Percentiles rank a stretch among this genome's conserved stretches.
These are phyloP conservation scores for Harlomillsia oculata DNA, from an alignment of 1,140 invertebrate species.

Conservation along the genomic window DNA sequence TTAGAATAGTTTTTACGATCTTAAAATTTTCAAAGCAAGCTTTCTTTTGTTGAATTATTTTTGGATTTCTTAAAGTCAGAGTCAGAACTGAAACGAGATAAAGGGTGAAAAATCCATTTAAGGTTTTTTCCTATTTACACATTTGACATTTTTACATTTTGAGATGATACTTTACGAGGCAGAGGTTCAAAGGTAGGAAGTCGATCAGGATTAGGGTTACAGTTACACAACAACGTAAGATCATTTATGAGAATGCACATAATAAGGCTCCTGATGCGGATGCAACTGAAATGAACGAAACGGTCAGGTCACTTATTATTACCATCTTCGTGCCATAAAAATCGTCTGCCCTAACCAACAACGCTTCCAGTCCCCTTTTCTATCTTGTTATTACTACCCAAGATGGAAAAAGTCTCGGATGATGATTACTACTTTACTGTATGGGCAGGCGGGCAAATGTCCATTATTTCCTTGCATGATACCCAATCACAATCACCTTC, in stretches of 20 bases:
- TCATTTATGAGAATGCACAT: background rate
- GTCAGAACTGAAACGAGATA: background rate
- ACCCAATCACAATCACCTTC: no score
- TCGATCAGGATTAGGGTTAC: background rate
- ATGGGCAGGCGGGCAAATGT: no score
- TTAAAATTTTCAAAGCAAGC: background rate
- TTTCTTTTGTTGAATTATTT: background rate
- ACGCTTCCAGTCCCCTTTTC: no score
- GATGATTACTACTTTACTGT: no score
- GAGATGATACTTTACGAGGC: constrained; percentile 18
- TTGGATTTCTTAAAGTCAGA: background rate
- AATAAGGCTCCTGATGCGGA: background rate
- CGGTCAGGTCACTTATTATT: constrained; percentile 2
- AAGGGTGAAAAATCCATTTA: constrained; percentile 16
- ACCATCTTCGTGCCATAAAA: background rate
- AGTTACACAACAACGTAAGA: background rate
- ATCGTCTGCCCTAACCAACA: background rate
- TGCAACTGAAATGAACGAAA: background rate
- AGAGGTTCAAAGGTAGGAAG: constrained; percentile 7
- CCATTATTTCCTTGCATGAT: no score
- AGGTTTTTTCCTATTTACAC: constrained; percentile 18
- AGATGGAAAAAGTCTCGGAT: no score
- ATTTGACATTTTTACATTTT: constrained; percentile 25
- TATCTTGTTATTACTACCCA: background rate
- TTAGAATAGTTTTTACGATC: background rate